Percentiles rank a stretch among this genome's conserved stretches.
These are phyloP conservation scores for Xanthorhoe spadicearia DNA, from an alignment of 2,888 invertebrate genomes.

Conservation along the genomic window DNA sequence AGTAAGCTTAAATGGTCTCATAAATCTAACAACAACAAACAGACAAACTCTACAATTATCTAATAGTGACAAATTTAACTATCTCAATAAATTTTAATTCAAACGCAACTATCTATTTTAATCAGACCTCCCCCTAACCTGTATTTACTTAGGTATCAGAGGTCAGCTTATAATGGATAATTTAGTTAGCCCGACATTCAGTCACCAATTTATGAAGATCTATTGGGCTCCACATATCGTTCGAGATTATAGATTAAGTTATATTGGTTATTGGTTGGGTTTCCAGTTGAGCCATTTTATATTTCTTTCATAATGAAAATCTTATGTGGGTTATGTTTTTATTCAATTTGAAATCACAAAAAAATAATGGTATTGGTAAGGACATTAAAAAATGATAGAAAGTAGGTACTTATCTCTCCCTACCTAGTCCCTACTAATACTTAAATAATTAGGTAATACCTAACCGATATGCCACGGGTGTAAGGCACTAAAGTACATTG, in stretches of 20 bases:
- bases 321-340: no score
- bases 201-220: constrained; percentile 20
- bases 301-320: no score
- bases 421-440: no score
- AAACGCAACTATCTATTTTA: constrained; percentile 31
- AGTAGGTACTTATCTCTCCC: no score
- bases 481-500: no score
- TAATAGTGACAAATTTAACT: constrained; percentile 48
- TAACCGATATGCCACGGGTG: no score
- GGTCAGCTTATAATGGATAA: constrained; percentile 39
- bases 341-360: no score
- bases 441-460: no score
- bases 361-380: no score
- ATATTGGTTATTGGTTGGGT: constrained; percentile 2
- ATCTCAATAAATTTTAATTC: constrained; percentile 46
- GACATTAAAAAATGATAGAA: no score
- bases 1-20: constrained; percentile 19
- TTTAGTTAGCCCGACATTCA: constrained; percentile 18
- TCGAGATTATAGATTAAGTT: background rate
- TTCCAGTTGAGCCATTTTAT: background rate
- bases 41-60: constrained; percentile 43
- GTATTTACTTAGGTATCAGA: constrained; percentile 38
- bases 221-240: background rate
- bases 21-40: constrained; percentile 45
- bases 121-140: constrained; percentile 31